phyloP scores from a whole-genome alignment of 2,888 invertebrate genomes.

The Melinopterus prodromus region DNA sequence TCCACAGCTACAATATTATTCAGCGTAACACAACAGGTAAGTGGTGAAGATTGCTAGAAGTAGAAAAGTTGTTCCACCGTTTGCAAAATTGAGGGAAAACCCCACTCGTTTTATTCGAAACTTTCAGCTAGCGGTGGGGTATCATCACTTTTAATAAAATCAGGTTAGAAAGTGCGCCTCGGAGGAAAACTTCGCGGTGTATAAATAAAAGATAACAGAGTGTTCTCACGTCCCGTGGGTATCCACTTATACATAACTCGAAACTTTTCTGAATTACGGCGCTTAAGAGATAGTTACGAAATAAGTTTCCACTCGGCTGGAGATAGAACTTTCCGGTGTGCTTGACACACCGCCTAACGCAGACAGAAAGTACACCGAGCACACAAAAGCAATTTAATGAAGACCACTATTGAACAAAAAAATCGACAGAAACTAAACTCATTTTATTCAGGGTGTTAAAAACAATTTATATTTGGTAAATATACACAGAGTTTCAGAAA shows the following conservation, averaged over 20 bases:
- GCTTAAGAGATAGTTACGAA: conserved; percentile 36
- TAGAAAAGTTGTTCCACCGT: neutral
- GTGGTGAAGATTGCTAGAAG: neutral
- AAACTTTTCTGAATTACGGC: conserved; percentile 38
- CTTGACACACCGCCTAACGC: neutral
- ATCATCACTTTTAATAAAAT: conserved; percentile 30
- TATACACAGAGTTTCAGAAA: too few species aligned
- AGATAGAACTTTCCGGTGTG: conserved; percentile 7
- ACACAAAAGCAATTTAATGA: neutral
- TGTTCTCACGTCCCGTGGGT: conserved; percentile 19
- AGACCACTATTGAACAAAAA: neutral
- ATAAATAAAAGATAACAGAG: conserved; percentile 35
- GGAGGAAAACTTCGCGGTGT: conserved; percentile 26
- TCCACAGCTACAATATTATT: neutral
- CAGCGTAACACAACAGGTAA: neutral
- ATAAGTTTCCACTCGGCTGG: conserved; percentile 31
- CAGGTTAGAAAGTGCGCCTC: conserved; percentile 24
- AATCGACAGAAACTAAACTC: too few species aligned
- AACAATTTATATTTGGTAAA: too few species aligned
- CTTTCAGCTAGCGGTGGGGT: conserved; percentile 13
- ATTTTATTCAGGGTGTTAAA: too few species aligned
- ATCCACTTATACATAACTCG: conserved; percentile 37
- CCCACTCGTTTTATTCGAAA: conserved; percentile 22
- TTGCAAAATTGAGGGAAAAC: conserved; percentile 22
- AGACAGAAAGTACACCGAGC: neutral